Evolutionary conservation across 2,888 invertebrate genomes (phyloP), one percentile per base, ranked within the genome.

Genomic region (Himalopsyche anomala): DNA sequence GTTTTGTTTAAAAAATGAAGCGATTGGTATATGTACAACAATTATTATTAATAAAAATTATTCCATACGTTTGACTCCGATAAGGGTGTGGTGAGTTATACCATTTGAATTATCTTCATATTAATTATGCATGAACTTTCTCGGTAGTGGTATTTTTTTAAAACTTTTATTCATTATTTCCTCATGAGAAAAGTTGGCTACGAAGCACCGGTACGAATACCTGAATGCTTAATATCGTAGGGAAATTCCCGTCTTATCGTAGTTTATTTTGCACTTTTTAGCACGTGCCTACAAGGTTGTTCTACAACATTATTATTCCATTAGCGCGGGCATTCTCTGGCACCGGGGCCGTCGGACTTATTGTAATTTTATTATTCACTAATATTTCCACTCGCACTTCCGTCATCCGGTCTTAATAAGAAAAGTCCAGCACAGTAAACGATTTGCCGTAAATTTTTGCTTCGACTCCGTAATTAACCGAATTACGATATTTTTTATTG

Each of bases 301-400:
- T 74, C 15, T 74, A 74, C 74, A 36, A 74, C 74, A 74, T 74
- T 74, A 74, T 74, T 74, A 74, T 74, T 74, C 74, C 74, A 74
- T 74, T 74, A 74, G 38, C 36, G 74, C 36, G 15, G 74, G 28
- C 38, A 74, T 74, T 74, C 74, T 12, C 38, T 12, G 28, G 11
- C 15, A 36, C 19, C 36, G 74, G 36, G 28, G 74, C 28, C 36
- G 15, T 74, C 15, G 74, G 74, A 74, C 74, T 74, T 74, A 36
- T 74, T 74, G 28, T 74, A 36, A 36, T 74, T 36, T 74, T 74
- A 36, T 74, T 38, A 74, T 36, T 74, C 28, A 36, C 74, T 74
- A 74, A 74, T 74, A 74, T 36, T 74, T 74, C 38, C 36, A 74
- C 38, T 38, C 36, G 74, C 74, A 36, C 74, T 74, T 15, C 74